These are phyloP conservation scores for Zapornia atra DNA, from an alignment of 2,113 vertebrate genomes.

Conservation along the genomic window DNA sequence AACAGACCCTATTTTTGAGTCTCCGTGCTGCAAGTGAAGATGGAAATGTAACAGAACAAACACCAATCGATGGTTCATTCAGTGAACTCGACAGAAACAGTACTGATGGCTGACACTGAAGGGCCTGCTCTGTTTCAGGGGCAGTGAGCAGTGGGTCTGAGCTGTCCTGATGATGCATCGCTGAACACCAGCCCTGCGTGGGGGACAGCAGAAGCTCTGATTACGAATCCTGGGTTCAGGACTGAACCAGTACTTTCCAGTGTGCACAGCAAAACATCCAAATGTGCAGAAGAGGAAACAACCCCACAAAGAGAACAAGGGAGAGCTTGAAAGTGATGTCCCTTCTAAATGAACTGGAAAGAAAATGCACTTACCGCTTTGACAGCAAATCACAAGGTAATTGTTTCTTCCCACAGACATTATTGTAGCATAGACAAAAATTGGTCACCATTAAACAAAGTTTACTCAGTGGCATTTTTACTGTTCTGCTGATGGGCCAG, in stretches of 20 bases:
- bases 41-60: background rate
- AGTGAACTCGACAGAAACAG: background rate
- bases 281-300: background rate
- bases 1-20: background rate
- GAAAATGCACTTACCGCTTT: constrained; percentile 18
- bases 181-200: background rate
- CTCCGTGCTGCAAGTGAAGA: background rate
- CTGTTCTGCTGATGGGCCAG: constrained; percentile 43
- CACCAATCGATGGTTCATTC: background rate
- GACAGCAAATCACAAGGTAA: constrained; percentile 54
- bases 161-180: background rate
- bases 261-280: background rate
- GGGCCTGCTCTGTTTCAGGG: background rate
- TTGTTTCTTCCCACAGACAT: constrained; percentile 59
- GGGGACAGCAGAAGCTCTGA: background rate
- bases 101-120: background rate
- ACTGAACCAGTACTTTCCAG: background rate
- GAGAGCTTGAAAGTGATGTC: constrained; percentile 10
- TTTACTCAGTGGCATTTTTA: constrained; percentile 68
- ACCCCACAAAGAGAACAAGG: background rate
- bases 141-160: accelerated
- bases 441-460: constrained; percentile 62
- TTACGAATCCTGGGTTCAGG: background rate
- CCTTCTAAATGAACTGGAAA: constrained; percentile 52
- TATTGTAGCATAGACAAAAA: constrained; percentile 53